Base-by-base conservation (phyloP, 2,888 invertebrate species). In the Nephrotoma guestfalica region DNA sequence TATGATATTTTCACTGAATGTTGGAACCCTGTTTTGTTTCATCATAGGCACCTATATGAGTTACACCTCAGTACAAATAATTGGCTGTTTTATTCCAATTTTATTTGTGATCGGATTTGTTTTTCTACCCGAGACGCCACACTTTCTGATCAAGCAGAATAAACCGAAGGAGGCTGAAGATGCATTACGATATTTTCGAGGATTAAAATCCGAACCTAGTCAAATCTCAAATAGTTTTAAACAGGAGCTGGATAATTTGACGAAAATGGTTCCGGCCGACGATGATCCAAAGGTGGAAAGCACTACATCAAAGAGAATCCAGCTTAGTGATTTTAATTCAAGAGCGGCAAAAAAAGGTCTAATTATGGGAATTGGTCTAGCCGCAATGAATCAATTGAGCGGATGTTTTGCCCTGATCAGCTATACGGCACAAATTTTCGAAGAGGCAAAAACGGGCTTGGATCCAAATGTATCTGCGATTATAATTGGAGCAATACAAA, bases 391-490 rank as follows among this genome's bases (percentile, higher is more conserved):
- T 88, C 91, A 91, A 87, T 88, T 90, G 40, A 90, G 90, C 86
- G 91, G 91, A 40, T 90, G 90, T 86, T 91, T 91, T 86, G 91
- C 90, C 3, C 89, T 91, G 90, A 86, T 91, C 9, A 91, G 89
- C 87, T 91, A 91, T 43, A 90, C 91, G 3, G 91, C 91, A 0
- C 88, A 89, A 6, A 91, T 92, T n/a, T 92, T 91, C 83, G 30
- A 89, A 42, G 88, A 90, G 86, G 88, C 91, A 4, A 91, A 91
- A 0, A 90, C 91, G 7, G 90, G 88, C 83, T 83, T 91, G 9
- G 85, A 89, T 0, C 90, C 91, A 0, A 90, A 89, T n/a, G 6
- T 83, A 15, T 87, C 87, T 6, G 84, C 87, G 13, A 87, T 91
- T 3, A 89, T 90, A 11, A 88, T 90, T 86, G 91, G 91, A 6